Evolutionary conservation across 2,797 vertebrate species (phyloP), one percentile per base, ranked within the genome.

Genomic region (Pelochelys cantorii): DNA sequence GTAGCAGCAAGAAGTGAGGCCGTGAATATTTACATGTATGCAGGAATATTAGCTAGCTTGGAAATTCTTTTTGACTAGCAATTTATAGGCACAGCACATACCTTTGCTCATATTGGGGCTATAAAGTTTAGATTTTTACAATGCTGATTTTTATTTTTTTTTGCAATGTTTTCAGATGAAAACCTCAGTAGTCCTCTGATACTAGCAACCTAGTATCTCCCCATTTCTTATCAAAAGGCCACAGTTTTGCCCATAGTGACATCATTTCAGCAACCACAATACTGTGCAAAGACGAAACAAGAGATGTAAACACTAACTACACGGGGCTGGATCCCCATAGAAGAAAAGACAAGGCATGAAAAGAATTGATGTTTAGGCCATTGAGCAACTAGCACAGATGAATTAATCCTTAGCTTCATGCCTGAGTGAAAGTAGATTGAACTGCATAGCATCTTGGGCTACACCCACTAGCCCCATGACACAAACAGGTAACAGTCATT

Each of bases 21-120:
- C 92, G 75, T 42, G 55, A 83, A 83, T 92, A 92, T 93, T 94
- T 96, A 92, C 52, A 88, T 84, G 79, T 25, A 86, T 13, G 23
- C 79, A 23, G 29, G 78, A 96, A 94, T 81, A 55, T 91, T 80
- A 89, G 52, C n/a, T 88, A 95, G 94, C 37, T 65, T 93, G 79
- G 96, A 94, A 96, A 86, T 80, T 79, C 53, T 62, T 80, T 78
- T 93, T 95, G 91, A 89, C 88, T 92, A 86, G 34, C 81, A 94
- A 54, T 90, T 95, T 95, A 88, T 29, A 88, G 92, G 29, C 65
- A 94, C 53, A 90, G 88, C 79, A 93, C 59, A 86, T 2, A 85
- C 55, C 7, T 79, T 7, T 82, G 23, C 22, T 95, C 22, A 88
- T 87, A 55, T 42, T 56, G 11, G 11, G 56, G 81, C 52, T 80